A percentile compares a stretch with the other conserved stretches of the same genome.
Evolutionary conservation across 2,113 vertebrate species (phyloP).

Genomic region (Pelmatolapia mariae): DNA sequence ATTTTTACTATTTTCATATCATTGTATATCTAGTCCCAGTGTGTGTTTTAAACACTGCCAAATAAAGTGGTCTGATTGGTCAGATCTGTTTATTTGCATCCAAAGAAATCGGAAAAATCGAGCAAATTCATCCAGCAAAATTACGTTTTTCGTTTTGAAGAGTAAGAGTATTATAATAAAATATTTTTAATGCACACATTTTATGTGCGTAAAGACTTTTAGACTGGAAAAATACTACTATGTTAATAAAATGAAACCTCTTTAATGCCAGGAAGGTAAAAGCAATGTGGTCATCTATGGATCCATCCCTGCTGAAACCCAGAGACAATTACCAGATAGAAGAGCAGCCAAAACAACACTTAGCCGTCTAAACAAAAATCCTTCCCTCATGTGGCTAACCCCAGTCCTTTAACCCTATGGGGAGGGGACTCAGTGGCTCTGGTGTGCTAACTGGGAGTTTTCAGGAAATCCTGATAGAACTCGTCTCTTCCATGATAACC

Average conservation of each 20-base stretch:
- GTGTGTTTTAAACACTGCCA: neutral
- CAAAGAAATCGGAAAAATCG: fast-evolving
- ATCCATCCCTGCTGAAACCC: neutral
- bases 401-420: neutral
- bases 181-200: neutral
- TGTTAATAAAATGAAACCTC: neutral
- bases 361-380: neutral
- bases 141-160: neutral
- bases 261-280: neutral
- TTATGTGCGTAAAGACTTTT: neutral
- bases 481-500: neutral
- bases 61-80: neutral
- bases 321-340: neutral
- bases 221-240: neutral
- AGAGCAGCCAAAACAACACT: neutral
- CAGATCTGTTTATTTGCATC: neutral
- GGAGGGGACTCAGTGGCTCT: neutral
- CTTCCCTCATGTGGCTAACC: neutral
- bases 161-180: neutral
- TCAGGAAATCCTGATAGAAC: neutral
- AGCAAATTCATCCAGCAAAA: neutral
- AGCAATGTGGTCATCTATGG: neutral
- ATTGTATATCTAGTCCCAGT: neutral
- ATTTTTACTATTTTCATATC: neutral
- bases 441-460: neutral